Percentiles rank a stretch among this genome's conserved stretches.
Conservation (phyloP, 92 coral and sea anemone species). For the Phenganax marumi region DNA sequence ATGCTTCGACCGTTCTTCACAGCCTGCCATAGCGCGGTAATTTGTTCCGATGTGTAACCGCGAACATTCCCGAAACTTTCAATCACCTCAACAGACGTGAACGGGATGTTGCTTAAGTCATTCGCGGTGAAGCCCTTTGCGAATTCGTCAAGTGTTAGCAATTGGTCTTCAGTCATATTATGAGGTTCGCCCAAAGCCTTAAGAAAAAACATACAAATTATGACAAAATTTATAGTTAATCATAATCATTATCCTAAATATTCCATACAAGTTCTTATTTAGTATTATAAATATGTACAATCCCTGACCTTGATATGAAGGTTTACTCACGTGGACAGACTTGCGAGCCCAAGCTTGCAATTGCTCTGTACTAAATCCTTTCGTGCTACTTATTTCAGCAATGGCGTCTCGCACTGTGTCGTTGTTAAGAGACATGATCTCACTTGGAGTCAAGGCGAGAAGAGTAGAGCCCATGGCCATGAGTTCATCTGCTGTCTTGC, state of each 20-base stretch:
- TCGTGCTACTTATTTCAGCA: constrained; percentile 57
- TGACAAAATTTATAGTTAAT: not conserved
- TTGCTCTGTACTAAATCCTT: constrained; percentile 64
- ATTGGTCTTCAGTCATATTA: constrained; percentile 64
- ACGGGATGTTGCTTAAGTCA: constrained; percentile 56
- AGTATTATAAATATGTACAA: not conserved
- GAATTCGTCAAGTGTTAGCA: constrained; percentile 62
- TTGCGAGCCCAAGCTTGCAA: constrained; percentile 72
- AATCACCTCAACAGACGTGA: constrained; percentile 63
- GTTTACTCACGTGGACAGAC: constrained; percentile 47
- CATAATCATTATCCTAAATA: not conserved
- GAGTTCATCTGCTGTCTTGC: constrained; percentile 64
- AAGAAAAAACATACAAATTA: not conserved
- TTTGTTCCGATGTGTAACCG: constrained; percentile 63
- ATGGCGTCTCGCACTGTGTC: constrained; percentile 64
- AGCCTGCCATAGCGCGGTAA: constrained; percentile 50
- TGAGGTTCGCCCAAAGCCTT: constrained; percentile 62
- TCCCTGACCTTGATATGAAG: not conserved
- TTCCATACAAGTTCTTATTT: no score
- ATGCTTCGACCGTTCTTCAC: constrained; percentile 54
- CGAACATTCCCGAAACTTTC: constrained; percentile 65
- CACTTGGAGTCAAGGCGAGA: constrained; percentile 55
- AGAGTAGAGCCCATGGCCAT: constrained; percentile 69
- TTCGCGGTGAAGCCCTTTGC: constrained; percentile 63
- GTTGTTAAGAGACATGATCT: constrained; percentile 52